Conservation (phyloP, 2,797 vertebrate species). For the Pangasius sanitwongsei region DNA sequence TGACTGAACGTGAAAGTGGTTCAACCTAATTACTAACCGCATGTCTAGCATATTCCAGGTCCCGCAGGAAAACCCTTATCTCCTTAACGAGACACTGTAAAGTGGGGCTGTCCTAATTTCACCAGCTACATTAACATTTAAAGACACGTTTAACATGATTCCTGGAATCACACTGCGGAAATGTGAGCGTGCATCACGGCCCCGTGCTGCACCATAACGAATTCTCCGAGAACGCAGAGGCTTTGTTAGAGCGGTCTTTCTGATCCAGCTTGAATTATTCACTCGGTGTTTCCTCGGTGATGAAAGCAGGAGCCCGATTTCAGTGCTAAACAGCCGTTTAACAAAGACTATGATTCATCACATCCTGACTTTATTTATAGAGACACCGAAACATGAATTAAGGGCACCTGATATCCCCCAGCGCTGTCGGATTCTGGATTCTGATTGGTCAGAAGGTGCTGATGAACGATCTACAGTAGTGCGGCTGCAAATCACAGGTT, state of each 20-base stretch:
- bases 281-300: neutral
- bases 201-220: constrained; percentile 4
- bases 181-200: constrained; percentile 1
- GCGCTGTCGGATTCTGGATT: neutral
- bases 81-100: constrained; percentile 10
- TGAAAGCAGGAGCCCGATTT: neutral
- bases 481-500: neutral
- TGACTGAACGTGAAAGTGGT: neutral
- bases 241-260: constrained; percentile 30
- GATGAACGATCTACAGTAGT: neutral
- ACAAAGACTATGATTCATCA: neutral
- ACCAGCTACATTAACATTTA: constrained; percentile 54
- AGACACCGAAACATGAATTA: neutral
- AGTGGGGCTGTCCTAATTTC: constrained; percentile 45
- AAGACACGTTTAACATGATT: constrained; percentile 46
- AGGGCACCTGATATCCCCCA: neutral
- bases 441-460: neutral
- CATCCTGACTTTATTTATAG: neutral
- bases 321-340: neutral
- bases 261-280: constrained; percentile 47
- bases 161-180: constrained; percentile 37
- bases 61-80: neutral
- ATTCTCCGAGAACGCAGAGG: constrained; percentile 34
- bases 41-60: neutral
- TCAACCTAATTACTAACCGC: neutral